A percentile compares a stretch with the other conserved stretches of the same genome.
phyloP scores from a whole-genome alignment of 2,113 vertebrate genomes.

The Maccullochella peelii region DNA sequence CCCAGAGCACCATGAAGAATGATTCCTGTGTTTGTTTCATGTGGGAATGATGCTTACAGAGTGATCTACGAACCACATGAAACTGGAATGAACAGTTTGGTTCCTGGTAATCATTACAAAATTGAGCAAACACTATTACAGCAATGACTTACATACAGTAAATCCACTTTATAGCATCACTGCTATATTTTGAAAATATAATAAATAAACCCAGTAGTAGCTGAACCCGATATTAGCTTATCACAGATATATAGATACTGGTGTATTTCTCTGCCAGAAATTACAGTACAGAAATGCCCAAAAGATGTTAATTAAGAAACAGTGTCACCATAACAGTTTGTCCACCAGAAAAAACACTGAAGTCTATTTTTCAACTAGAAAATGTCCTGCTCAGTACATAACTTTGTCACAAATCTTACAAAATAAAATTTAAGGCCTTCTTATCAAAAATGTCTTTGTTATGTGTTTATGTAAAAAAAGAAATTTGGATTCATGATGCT shows the following conservation, averaged over 20 bases:
- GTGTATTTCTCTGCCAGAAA: not conserved
- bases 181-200: not conserved
- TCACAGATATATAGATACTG: not conserved
- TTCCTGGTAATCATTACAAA: not conserved
- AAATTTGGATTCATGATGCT: too few species aligned
- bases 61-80: not conserved
- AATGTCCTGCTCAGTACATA: not conserved
- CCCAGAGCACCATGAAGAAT: constrained; percentile 6
- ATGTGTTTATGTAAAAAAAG: not conserved
- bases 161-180: not conserved
- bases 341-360: not conserved
- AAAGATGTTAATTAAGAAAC: not conserved
- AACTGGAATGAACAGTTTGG: constrained; percentile 1
- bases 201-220: not conserved
- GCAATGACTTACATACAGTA: not conserved
- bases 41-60: not conserved
- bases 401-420: not conserved
- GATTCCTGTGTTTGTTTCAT: not conserved
- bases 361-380: not conserved
- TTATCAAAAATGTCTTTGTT: not conserved
- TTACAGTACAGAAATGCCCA: not conserved
- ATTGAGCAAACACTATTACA: not conserved
- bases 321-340: not conserved
- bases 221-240: not conserved
- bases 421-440: not conserved